phyloP scores from a whole-genome alignment of 2,888 invertebrate species.

The Eucriotettix oculatus region DNA sequence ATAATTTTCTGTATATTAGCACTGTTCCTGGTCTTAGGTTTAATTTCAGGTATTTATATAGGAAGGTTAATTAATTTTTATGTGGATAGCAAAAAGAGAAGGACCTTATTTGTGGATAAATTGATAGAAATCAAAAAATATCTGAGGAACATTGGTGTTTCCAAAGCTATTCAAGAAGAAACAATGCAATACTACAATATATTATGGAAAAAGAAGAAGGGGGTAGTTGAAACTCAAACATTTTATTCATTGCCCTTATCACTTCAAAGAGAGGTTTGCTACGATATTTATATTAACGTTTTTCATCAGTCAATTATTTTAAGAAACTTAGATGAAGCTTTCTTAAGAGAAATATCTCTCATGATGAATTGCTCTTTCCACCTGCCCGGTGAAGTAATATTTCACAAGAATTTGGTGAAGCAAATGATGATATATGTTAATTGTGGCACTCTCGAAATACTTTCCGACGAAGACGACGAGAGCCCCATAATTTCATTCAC shows the following conservation, averaged over 20 bases:
- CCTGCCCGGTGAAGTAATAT: slow-evolving; percentile 34
- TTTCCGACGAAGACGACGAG: slow-evolving; percentile 36
- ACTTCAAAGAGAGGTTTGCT: slow-evolving; percentile 34
- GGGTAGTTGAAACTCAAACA: slow-evolving; percentile 30
- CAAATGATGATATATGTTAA: slow-evolving; percentile 35
- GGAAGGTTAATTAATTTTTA: slow-evolving; percentile 34
- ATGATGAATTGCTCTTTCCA: slow-evolving; percentile 36
- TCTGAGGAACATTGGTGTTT: slow-evolving; percentile 18
- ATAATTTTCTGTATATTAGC: slow-evolving; percentile 16
- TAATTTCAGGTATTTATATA: slow-evolving; percentile 33
- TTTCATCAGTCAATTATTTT: slow-evolving; percentile 34
- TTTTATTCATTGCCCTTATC: slow-evolving; percentile 30
- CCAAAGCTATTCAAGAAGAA: neutral
- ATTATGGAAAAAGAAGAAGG: slow-evolving; percentile 35
- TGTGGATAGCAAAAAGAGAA: slow-evolving; percentile 31
- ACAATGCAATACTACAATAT: slow-evolving; percentile 31
- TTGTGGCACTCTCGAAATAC: slow-evolving; percentile 31
- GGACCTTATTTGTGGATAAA: slow-evolving; percentile 30
- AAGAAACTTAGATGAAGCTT: slow-evolving; percentile 33
- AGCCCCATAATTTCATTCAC: slow-evolving; percentile 35
- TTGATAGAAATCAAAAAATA: slow-evolving; percentile 30
- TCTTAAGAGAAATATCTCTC: slow-evolving; percentile 32
- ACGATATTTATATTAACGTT: slow-evolving; percentile 33
- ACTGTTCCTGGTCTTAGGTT: slow-evolving; percentile 28
- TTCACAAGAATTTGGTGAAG: slow-evolving; percentile 32